Percentiles rank a stretch among this genome's conserved stretches.
Evolutionary conservation across 2,888 invertebrate species (phyloP).

Genomic region (Antitype chi): DNA sequence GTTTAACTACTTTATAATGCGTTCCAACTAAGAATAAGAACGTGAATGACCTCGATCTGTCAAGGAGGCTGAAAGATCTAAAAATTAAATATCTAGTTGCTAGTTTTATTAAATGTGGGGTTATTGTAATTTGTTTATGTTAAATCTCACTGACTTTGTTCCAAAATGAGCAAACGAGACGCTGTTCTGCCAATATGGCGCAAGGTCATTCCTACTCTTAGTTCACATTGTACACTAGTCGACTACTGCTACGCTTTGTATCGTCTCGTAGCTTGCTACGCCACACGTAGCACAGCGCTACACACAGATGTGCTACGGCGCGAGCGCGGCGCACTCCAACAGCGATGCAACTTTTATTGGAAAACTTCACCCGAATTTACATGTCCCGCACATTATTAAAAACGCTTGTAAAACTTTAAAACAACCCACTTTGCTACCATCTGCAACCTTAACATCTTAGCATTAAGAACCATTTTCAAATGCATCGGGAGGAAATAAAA

Average conservation of each 20-base stretch:
- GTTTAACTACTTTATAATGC: neutral
- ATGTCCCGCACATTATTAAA: conserved; percentile 88
- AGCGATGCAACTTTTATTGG: conserved; percentile 87
- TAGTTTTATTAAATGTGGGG: neutral
- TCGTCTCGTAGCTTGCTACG: conserved; percentile 39
- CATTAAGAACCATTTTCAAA: conserved; percentile 63
- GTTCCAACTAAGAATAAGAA: neutral
- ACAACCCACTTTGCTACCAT: conserved; percentile 26
- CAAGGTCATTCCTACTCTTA: neutral
- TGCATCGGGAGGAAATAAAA: conserved; percentile 38
- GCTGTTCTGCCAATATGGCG: neutral
- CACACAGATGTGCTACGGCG: conserved; percentile 63
- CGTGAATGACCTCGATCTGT: neutral
- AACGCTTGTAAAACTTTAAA: conserved; percentile 80
- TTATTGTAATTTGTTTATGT: neutral
- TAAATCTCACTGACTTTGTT: neutral
- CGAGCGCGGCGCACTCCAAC: conserved; percentile 74
- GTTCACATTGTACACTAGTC: neutral
- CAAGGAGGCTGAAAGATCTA: no score
- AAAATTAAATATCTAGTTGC: neutral
- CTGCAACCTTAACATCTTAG: conserved; percentile 58
- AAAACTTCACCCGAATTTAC: conserved; percentile 88
- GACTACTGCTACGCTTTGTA: conserved; percentile 22
- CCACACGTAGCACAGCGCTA: conserved; percentile 46
- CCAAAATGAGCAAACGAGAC: neutral